A percentile compares a stretch with the other conserved stretches of the same genome.
Evolutionary conservation across 2,888 invertebrate genomes (phyloP).

Genomic region (Parochlus steinenii): DNA sequence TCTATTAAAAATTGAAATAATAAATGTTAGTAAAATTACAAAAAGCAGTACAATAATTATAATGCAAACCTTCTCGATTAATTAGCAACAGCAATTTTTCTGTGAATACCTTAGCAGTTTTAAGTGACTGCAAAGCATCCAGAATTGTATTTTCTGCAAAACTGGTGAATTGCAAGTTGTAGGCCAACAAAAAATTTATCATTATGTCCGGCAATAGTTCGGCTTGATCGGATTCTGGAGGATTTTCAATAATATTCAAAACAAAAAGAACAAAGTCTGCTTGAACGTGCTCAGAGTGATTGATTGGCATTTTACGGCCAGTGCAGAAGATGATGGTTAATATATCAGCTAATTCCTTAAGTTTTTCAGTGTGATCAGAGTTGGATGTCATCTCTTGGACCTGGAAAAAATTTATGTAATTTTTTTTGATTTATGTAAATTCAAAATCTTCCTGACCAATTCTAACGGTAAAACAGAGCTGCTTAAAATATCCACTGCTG

Average conservation of each 20-base stretch:
- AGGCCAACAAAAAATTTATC: constrained; percentile 67
- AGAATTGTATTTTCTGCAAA: constrained; percentile 52
- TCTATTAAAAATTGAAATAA: constrained; percentile 34
- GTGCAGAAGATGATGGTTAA: constrained; percentile 80
- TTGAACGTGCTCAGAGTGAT: constrained; percentile 76
- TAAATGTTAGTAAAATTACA: background rate
- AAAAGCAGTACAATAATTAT: constrained; percentile 11
- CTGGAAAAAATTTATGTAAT: constrained; percentile 45
- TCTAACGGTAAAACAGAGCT: constrained; percentile 82
- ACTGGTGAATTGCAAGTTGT: constrained; percentile 71
- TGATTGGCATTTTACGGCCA: constrained; percentile 77
- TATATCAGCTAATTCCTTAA: constrained; percentile 67
- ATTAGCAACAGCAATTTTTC: constrained; percentile 75
- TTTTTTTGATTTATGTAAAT: constrained; percentile 64
- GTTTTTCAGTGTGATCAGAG: constrained; percentile 57
- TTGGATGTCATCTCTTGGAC: constrained; percentile 57
- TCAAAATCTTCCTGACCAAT: constrained; percentile 67
- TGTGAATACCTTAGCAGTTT: constrained; percentile 71
- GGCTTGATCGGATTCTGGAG: constrained; percentile 62
- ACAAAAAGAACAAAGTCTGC: constrained; percentile 64
- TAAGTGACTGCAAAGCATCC: constrained; percentile 46
- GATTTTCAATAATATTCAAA: constrained; percentile 64
- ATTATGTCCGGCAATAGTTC: constrained; percentile 75
- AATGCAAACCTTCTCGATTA: constrained; percentile 66
- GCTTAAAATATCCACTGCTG: constrained; percentile 65